These are phyloP conservation scores for Leptestheria dahalacensis DNA, from an alignment of 1,140 invertebrate genomes.

Conservation along the genomic window DNA sequence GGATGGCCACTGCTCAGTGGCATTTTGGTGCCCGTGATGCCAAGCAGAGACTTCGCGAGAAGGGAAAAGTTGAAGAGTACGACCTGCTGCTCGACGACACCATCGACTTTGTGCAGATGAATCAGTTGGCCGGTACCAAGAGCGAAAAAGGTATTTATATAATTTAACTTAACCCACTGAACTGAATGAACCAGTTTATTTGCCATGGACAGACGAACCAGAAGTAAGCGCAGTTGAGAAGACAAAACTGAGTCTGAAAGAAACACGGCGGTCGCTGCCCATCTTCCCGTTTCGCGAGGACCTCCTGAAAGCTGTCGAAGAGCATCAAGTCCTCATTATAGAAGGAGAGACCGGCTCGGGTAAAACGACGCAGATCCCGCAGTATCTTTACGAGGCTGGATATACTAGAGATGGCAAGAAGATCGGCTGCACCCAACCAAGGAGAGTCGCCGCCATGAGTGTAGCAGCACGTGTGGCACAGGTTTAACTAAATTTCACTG, in stretches of 20 bases:
- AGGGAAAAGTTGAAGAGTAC: slow-evolving; percentile 52
- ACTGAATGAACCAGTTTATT: slow-evolving; percentile 11
- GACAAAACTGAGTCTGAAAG: slow-evolving; percentile 70
- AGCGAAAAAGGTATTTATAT: slow-evolving; percentile 10
- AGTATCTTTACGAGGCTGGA: slow-evolving; percentile 87
- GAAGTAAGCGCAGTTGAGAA: slow-evolving; percentile 50
- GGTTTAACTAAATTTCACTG: background rate
- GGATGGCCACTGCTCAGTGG: slow-evolving; percentile 81
- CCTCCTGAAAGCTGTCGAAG: slow-evolving; percentile 68
- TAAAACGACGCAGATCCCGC: slow-evolving; percentile 97
- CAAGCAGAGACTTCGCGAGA: slow-evolving; percentile 31
- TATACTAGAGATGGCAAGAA: slow-evolving; percentile 67
- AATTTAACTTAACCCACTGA: background rate
- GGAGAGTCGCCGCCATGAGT: slow-evolving; percentile 64
- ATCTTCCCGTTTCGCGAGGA: slow-evolving; percentile 86
- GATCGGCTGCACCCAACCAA: slow-evolving; percentile 60
- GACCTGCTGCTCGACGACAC: slow-evolving; percentile 87
- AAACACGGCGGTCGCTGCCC: slow-evolving; percentile 83
- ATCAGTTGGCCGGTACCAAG: slow-evolving; percentile 71
- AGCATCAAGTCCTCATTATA: slow-evolving; percentile 88
- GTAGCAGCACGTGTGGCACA: slow-evolving; percentile 52
- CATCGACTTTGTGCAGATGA: slow-evolving; percentile 91
- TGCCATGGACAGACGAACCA: slow-evolving; percentile 28
- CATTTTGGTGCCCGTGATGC: slow-evolving; percentile 86
- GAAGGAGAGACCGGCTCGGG: slow-evolving; percentile 97